phyloP scores from a whole-genome alignment of 2,113 vertebrate genomes.

The Bujurquina vittata region DNA sequence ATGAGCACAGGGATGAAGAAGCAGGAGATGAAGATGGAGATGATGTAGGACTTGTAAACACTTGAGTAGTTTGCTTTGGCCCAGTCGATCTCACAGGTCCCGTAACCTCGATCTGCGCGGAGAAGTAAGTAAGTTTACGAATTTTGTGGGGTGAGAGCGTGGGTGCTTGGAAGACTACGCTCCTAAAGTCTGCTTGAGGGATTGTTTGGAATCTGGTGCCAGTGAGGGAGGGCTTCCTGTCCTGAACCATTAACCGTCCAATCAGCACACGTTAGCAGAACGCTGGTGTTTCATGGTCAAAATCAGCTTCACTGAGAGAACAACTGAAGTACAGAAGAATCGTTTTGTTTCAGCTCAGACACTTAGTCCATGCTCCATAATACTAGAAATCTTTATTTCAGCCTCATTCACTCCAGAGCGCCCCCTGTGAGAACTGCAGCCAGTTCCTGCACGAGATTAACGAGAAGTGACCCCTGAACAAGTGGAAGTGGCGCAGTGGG shows the following conservation, averaged over 20 bases:
- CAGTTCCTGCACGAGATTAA: not conserved
- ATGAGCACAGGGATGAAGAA: conserved; percentile 81
- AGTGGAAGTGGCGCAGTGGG: no score
- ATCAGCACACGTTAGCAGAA: not conserved
- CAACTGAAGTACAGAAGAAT: no score
- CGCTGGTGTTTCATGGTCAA: not conserved
- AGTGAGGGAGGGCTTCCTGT: no score
- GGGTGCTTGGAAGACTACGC: no score
- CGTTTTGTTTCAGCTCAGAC: no score
- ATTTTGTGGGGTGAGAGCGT: no score
- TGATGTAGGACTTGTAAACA: conserved; percentile 81
- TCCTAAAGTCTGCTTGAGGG: no score
- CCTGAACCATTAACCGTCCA: not conserved
- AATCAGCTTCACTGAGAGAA: no score
- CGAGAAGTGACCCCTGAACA: not conserved
- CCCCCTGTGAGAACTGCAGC: not conserved
- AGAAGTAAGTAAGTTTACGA: fast-evolving
- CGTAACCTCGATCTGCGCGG: conserved; percentile 80
- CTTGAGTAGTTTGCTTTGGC: conserved; percentile 83
- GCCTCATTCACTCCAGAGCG: not conserved
- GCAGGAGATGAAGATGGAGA: conserved; percentile 81
- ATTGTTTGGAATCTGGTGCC: no score
- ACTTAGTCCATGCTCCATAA: not conserved
- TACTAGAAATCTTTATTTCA: not conserved
- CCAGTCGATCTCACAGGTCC: conserved; percentile 87